phyloP scores from a whole-genome alignment of 2,888 invertebrate genomes.

The Pycnomerus fuliginosus region DNA sequence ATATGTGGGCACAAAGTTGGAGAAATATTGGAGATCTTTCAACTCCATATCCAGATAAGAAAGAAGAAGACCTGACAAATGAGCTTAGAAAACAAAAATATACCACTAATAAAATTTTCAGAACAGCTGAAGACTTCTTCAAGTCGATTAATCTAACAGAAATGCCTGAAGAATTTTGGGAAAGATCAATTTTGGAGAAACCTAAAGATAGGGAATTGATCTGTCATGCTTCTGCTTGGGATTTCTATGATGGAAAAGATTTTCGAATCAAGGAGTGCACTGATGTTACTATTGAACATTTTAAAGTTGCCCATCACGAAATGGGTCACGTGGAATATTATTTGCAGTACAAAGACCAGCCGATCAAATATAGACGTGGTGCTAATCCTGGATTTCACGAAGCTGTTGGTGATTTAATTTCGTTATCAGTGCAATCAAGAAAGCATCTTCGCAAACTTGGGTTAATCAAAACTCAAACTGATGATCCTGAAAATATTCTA shows the following conservation, averaged over 20 bases:
- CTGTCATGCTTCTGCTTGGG: conserved; percentile 90
- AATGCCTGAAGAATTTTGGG: conserved; percentile 83
- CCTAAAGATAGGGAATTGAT: conserved; percentile 70
- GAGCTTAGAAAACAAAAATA: conserved; percentile 73
- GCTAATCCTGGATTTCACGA: conserved; percentile 67
- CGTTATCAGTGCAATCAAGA: conserved; percentile 57
- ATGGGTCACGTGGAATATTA: conserved; percentile 82
- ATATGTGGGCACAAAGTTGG: conserved; percentile 87
- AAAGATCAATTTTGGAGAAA: conserved; percentile 80
- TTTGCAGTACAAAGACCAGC: conserved; percentile 71
- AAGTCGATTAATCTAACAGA: conserved; percentile 76
- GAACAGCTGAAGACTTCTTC: conserved; percentile 84
- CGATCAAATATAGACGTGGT: conserved; percentile 70
- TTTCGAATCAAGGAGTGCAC: conserved; percentile 80
- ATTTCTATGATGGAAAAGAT: conserved; percentile 78
- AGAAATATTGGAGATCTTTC: conserved; percentile 65
- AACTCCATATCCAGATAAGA: conserved; percentile 71
- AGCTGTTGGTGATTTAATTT: conserved; percentile 62
- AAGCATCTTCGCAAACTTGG: conserved; percentile 72
- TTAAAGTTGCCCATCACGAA: conserved; percentile 73
- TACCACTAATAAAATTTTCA: conserved; percentile 76
- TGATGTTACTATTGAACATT: conserved; percentile 63
- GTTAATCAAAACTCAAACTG: conserved; percentile 59
- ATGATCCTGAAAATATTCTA: conserved; percentile 57
- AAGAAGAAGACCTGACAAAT: conserved; percentile 70